Conservation (phyloP, 2,113 vertebrate genomes). For the Colinus virginianus region DNA sequence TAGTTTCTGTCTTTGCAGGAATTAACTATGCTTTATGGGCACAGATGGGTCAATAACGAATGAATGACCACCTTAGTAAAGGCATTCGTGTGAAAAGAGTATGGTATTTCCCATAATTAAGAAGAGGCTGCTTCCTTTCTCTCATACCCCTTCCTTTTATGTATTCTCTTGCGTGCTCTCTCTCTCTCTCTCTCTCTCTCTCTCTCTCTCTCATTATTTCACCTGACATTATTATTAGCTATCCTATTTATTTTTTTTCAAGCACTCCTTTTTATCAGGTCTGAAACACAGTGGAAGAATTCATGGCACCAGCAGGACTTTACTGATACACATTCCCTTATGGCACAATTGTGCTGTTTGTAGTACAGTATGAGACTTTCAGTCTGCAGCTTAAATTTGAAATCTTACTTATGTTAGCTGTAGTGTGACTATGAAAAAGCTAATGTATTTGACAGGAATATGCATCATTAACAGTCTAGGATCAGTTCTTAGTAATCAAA, state of each 20-base stretch:
- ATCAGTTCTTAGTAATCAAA: background rate
- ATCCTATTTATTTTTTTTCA: background rate
- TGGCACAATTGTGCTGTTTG: background rate
- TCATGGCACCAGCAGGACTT: background rate
- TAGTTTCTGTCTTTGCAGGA: slow-evolving; percentile 26
- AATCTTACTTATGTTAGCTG: background rate
- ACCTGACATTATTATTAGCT: background rate
- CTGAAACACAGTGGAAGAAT: background rate
- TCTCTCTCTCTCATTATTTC: background rate
- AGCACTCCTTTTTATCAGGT: background rate
- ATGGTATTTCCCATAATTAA: background rate
- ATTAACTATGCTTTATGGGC: slow-evolving; percentile 42
- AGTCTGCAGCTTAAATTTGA: background rate
- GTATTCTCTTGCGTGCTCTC: background rate
- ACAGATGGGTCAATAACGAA: background rate
- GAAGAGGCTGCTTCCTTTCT: background rate
- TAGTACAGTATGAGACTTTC: background rate
- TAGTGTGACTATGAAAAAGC: background rate
- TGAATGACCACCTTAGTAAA: background rate
- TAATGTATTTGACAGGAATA: background rate
- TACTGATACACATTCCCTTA: background rate
- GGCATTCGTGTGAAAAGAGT: background rate
- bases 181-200: background rate
- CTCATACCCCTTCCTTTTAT: background rate
- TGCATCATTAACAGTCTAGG: background rate